Conservation (phyloP, 1,140 invertebrate genomes). For the Caerostris darwini region DNA sequence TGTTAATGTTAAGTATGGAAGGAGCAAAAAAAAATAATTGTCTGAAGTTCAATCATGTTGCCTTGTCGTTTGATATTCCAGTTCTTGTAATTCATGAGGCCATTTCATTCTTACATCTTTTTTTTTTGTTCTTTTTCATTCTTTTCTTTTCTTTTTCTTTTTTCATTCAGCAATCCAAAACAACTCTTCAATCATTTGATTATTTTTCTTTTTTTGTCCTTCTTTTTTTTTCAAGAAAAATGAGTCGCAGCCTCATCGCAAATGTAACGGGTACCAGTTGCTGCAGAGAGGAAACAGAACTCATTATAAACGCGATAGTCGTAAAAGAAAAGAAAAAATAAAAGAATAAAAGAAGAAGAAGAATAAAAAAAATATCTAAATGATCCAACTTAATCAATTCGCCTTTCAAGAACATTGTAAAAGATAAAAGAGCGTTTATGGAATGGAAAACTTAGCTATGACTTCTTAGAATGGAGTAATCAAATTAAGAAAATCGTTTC, state of each 20-base stretch:
- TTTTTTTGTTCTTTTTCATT: neutral
- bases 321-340: neutral
- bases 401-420: neutral
- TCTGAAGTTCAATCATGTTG: neutral
- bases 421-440: conserved; percentile 31
- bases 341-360: neutral
- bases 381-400: conserved; percentile 38
- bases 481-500: conserved; percentile 61
- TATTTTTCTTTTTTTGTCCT: neutral
- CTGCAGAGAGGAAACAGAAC: conserved; percentile 49
- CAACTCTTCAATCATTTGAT: conserved; percentile 14
- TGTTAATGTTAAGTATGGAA: neutral
- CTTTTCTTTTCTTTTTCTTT: neutral
- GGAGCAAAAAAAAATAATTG: neutral
- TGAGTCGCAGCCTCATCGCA: neutral
- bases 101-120: neutral
- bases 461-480: conserved; percentile 36
- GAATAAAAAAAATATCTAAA: neutral
- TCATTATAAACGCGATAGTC: conserved; percentile 14
- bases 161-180: neutral
- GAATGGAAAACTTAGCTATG: conserved; percentile 7
- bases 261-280: conserved; percentile 52
- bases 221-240: neutral
- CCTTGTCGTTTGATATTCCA: neutral
- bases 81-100: neutral